These are phyloP conservation scores for Neoniphon sammara DNA, from an alignment of 2,797 vertebrate genomes.

Conservation along the genomic window DNA sequence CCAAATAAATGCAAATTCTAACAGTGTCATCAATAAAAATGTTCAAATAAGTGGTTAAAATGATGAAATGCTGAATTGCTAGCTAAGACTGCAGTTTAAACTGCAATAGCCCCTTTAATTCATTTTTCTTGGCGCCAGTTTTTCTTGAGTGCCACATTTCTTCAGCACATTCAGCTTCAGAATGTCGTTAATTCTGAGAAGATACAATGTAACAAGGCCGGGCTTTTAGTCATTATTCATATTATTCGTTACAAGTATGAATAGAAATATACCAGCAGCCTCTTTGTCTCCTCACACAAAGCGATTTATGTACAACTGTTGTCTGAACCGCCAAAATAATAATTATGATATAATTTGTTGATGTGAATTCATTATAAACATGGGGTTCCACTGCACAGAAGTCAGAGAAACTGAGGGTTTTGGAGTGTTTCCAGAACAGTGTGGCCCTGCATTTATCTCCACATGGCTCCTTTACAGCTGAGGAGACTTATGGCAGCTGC, in stretches of 20 bases:
- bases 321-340: conserved; percentile 27
- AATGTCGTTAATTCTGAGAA: too few relatives aligned
- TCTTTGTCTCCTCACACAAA: conserved; percentile 5
- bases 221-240: background rate
- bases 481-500: conserved; percentile 77
- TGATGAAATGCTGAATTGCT: too few relatives aligned
- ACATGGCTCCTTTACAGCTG: conserved; percentile 60
- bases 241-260: background rate
- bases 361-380: conserved; percentile 28
- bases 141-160: background rate
- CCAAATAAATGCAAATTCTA: too few relatives aligned
- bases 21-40: too few relatives aligned
- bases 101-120: background rate
- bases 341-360: conserved; percentile 34
- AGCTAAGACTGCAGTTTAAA: too few relatives aligned
- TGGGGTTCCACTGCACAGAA: conserved; percentile 16
- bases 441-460: conserved; percentile 68
- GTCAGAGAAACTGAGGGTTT: conserved; percentile 33
- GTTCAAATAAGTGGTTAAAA: too few relatives aligned
- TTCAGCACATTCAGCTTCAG: background rate
- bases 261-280: background rate
- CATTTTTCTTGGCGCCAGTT: background rate
- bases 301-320: conserved; percentile 4
- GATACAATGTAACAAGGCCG: background rate
- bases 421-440: conserved; percentile 48